A percentile compares a stretch with the other conserved stretches of the same genome.
Conservation (phyloP, 2,797 vertebrate species). For the Karalla daura region DNA sequence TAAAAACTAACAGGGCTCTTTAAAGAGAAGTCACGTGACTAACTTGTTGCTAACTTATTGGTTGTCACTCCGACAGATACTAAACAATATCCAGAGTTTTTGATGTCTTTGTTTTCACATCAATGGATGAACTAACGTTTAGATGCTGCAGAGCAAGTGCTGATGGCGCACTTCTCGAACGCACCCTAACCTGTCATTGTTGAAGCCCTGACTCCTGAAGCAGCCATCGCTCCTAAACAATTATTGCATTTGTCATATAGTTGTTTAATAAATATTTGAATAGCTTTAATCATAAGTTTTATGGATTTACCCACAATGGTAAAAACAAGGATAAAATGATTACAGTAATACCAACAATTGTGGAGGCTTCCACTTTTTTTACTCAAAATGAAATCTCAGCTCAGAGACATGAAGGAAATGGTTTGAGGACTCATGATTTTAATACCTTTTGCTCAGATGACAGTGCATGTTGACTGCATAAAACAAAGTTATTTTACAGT, state of each 20-base stretch:
- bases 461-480: no score
- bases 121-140: no score
- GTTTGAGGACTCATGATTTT: no score
- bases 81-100: not conserved
- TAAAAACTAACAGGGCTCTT: not conserved
- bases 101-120: not conserved
- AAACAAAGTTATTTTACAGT: no score
- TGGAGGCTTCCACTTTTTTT: no score
- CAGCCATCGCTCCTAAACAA: not conserved
- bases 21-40: not conserved
- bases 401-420: no score
- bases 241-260: no score
- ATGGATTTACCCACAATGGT: not conserved
- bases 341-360: no score
- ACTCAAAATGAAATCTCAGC: no score
- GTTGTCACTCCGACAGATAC: not conserved
- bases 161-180: constrained; percentile 2
- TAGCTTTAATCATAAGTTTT: not conserved
- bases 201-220: constrained; percentile 12
- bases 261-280: not conserved
- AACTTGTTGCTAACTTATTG: not conserved
- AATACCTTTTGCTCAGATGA: no score
- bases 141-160: not conserved
- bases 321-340: not conserved
- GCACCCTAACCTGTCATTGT: constrained; percentile 2